These are phyloP conservation scores for Tipula unca DNA, from an alignment of 2,888 invertebrate genomes.

Conservation along the genomic window DNA sequence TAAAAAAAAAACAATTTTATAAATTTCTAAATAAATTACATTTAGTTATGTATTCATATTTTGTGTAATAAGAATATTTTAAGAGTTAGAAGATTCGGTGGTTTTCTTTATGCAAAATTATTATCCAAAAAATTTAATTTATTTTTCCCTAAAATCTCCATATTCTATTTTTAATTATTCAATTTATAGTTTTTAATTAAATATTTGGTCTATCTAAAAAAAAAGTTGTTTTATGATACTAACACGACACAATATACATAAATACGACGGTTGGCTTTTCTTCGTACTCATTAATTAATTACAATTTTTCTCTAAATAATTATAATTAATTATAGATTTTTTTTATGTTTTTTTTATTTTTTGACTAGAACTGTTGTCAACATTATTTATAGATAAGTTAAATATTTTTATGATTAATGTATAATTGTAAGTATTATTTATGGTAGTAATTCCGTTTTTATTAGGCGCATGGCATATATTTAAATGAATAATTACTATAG, in stretches of 20 bases:
- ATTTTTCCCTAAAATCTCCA: neutral
- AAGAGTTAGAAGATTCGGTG: neutral
- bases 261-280: neutral
- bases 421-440: neutral
- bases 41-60: neutral
- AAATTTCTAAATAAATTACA: neutral
- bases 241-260: neutral
- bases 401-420: neutral
- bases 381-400: neutral
- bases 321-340: neutral
- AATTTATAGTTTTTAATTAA: neutral
- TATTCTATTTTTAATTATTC: neutral
- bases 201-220: neutral
- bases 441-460: neutral
- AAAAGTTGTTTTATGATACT: neutral
- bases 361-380: slow-evolving; percentile 1
- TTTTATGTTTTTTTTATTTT: neutral
- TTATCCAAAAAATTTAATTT: neutral
- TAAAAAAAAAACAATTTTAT: too few species aligned
- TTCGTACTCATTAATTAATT: neutral
- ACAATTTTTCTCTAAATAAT: neutral
- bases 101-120: neutral
- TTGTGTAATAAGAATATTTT: neutral
- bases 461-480: neutral
- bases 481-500: neutral